Evolutionary conservation across 2,888 invertebrate genomes (phyloP).

Genomic region (Leuctra nigra): DNA sequence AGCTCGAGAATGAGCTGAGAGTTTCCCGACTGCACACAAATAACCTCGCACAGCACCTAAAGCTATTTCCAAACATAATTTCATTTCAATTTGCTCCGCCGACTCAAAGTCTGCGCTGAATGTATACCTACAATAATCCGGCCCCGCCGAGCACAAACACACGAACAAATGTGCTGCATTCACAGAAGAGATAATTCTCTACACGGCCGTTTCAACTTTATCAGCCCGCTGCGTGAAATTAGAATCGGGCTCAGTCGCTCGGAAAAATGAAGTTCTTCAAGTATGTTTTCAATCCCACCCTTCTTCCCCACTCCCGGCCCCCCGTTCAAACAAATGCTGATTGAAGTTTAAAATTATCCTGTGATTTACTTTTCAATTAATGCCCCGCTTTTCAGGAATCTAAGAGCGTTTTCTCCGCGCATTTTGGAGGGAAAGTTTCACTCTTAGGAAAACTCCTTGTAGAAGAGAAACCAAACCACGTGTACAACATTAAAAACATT

Average conservation of each 20-base stretch:
- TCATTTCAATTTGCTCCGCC: constrained; percentile 6
- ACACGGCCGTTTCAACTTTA: too few species aligned
- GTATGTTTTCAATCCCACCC: not conserved
- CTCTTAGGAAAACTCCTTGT: too few species aligned
- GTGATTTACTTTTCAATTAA: constrained; percentile 8
- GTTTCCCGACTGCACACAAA: too few species aligned
- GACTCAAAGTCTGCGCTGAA: too few species aligned
- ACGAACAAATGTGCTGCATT: not conserved
- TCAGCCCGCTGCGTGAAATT: not conserved
- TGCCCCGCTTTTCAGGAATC: not conserved
- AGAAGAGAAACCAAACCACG: too few species aligned
- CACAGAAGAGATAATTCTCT: not conserved
- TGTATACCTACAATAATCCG: too few species aligned
- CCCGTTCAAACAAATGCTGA: constrained; percentile 11
- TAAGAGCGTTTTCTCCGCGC: too few species aligned
- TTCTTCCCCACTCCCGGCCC: too few species aligned
- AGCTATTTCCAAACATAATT: constrained; percentile 5
- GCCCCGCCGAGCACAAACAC: not conserved
- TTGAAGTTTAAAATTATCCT: constrained; percentile 8
- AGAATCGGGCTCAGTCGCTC: not conserved
- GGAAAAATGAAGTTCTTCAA: not conserved
- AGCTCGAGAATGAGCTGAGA: too few species aligned
- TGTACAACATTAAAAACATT: too few species aligned
- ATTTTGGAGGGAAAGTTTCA: too few species aligned
- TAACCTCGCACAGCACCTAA: too few species aligned